phyloP scores from a whole-genome alignment of 2,797 vertebrate species.

The Darevskia mixta region DNA sequence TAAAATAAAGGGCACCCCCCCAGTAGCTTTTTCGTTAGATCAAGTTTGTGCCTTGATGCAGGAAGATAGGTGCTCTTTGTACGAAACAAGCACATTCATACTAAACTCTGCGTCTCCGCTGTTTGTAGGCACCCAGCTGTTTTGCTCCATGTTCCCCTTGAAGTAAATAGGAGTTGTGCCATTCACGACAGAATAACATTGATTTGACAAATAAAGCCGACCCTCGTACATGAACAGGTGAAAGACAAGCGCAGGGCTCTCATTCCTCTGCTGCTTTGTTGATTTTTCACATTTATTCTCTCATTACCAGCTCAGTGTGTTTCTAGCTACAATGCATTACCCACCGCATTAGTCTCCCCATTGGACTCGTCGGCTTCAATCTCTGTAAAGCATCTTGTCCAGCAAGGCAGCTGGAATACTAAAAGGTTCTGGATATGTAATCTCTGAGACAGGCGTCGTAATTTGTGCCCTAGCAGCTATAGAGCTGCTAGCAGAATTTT shows the following conservation, averaged over 20 bases:
- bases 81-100: not conserved
- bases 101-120: too few species aligned
- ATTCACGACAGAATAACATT: not conserved
- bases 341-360: slow-evolving; percentile 3
- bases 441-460: not conserved
- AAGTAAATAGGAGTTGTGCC: not conserved
- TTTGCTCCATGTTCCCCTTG: not conserved
- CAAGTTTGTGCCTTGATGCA: too few species aligned
- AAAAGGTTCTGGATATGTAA: slow-evolving; percentile 40
- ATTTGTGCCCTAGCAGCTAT: not conserved
- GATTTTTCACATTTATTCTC: slow-evolving; percentile 29
- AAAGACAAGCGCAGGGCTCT: not conserved
- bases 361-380: slow-evolving; percentile 45
- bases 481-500: not conserved
- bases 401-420: slow-evolving; percentile 39
- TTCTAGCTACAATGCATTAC: slow-evolving; percentile 2
- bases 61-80: not conserved
- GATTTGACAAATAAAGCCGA: slow-evolving; percentile 5
- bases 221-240: not conserved
- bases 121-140: not conserved
- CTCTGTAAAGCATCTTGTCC: slow-evolving; percentile 41
- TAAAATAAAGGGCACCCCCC: not conserved
- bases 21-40: not conserved
- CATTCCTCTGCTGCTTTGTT: not conserved
- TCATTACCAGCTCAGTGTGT: slow-evolving; percentile 36